phyloP scores from a whole-genome alignment of 2,113 vertebrate species.

The mouse (Mus musculus) region GRCm39 chr3:102555001-102555500 shows the following conservation, averaged over 20 bases:
- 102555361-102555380: neutral
- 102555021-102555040: neutral
- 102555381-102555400: slow-evolving; percentile 19
- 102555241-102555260: slow-evolving; percentile 64
- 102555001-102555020: neutral
- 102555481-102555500: neutral
- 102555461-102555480: slow-evolving; percentile 39
- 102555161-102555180: slow-evolving; percentile 24
- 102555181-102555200: neutral
- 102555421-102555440: slow-evolving; percentile 16
- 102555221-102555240: slow-evolving; percentile 48
- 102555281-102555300: neutral
- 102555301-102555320: slow-evolving; percentile 58
- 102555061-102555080: neutral
- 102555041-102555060: neutral
- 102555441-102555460: neutral
- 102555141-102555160: slow-evolving; percentile 65
- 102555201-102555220: slow-evolving; percentile 50
- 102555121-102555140: slow-evolving; percentile 33
- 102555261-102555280: slow-evolving; percentile 59
- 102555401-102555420: slow-evolving; percentile 44
- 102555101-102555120: neutral
- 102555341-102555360: slow-evolving; percentile 51
- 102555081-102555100: slow-evolving; percentile 43
- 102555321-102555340: slow-evolving; percentile 40